Conservation (phyloP, 2,888 invertebrate genomes). For the Hydroisotoma schaefferi region DNA sequence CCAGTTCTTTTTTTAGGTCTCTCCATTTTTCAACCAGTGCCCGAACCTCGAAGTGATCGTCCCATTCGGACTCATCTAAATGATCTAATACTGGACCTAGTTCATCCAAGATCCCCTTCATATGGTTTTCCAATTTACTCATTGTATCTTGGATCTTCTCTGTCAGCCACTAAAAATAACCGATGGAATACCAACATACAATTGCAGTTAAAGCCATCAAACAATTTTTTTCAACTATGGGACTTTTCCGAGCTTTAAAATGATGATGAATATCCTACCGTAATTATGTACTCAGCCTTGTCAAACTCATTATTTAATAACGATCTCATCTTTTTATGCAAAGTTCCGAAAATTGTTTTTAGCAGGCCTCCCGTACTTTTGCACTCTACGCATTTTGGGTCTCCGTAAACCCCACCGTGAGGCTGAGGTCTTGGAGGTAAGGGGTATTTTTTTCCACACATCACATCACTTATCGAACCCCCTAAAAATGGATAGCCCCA, state of each 20-base stretch:
- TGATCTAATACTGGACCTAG: constrained; percentile 24
- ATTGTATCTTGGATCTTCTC: constrained; percentile 26
- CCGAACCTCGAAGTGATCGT: constrained; percentile 43
- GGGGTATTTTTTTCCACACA: constrained; percentile 43
- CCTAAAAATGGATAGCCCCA: constrained; percentile 2
- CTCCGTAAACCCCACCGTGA: constrained; percentile 42
- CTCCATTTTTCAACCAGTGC: constrained; percentile 36
- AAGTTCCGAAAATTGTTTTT: constrained; percentile 29
- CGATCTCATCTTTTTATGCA: constrained; percentile 44
- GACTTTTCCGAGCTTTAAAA: neutral
- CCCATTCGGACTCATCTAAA: constrained; percentile 42
- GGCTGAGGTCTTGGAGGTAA: constrained; percentile 44
- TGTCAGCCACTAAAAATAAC: constrained; percentile 28
- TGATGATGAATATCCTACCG: constrained; percentile 15
- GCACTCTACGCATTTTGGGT: constrained; percentile 38
- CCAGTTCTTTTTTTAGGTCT: constrained; percentile 33
- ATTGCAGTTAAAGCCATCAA: neutral
- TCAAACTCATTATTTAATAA: constrained; percentile 37
- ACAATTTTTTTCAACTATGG: neutral
- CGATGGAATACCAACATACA: neutral
- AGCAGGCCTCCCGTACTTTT: constrained; percentile 32
- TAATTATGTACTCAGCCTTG: constrained; percentile 41
- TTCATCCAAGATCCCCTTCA: constrained; percentile 33
- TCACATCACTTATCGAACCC: constrained; percentile 43
- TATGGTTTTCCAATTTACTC: constrained; percentile 29